Evolutionary conservation across 2,113 vertebrate species (phyloP).

Genomic region (Panthera leo): DNA sequence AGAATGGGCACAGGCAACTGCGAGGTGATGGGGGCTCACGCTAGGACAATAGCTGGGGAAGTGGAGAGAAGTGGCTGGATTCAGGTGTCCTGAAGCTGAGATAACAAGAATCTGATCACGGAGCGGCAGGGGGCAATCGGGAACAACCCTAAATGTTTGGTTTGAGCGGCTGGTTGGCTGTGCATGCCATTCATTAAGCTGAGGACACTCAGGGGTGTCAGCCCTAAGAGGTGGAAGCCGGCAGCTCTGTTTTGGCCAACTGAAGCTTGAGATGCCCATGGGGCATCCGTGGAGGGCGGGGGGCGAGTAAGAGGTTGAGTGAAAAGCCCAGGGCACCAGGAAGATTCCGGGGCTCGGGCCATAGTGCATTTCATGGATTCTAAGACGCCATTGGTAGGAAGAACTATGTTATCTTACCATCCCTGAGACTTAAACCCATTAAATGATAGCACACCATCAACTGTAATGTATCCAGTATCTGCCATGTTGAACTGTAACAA

Average conservation of each 20-base stretch:
- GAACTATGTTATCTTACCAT: not conserved
- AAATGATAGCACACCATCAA: not conserved
- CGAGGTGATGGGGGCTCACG: accelerated
- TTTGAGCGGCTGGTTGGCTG: not conserved
- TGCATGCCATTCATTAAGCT: not conserved
- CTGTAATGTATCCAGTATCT: not conserved
- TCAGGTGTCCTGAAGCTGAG: not conserved
- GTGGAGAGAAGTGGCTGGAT: not conserved
- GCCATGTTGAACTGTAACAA: not conserved
- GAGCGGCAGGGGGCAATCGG: not conserved
- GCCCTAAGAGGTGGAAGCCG: not conserved
- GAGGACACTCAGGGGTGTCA: not conserved
- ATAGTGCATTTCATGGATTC: not conserved
- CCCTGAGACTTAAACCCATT: not conserved
- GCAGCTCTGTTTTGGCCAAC: not conserved
- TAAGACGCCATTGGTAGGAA: not conserved
- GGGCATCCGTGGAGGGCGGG: not conserved
- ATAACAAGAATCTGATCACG: not conserved
- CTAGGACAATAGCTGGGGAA: not conserved
- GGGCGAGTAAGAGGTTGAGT: not conserved
- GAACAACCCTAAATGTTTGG: not conserved
- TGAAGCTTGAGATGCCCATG: not conserved
- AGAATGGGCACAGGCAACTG: accelerated
- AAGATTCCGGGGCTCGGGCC: not conserved
- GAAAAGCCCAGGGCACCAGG: not conserved